Conservation (phyloP, 2,888 invertebrate species). For the Sphaerophoria rueppellii region DNA sequence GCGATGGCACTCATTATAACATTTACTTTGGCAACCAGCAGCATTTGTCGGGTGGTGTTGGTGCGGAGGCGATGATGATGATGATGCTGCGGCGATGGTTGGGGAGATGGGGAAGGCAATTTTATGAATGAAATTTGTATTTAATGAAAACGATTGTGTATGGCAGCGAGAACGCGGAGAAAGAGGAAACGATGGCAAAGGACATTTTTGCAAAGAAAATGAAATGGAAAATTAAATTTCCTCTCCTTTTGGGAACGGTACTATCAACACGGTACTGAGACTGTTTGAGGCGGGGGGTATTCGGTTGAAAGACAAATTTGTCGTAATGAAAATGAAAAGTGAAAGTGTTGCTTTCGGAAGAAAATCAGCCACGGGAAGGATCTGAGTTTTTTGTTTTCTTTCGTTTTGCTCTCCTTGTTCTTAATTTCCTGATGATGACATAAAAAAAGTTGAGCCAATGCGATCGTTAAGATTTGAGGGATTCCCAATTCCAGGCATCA, state of each 20-base stretch:
- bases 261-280: background rate
- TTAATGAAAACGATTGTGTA: conserved; percentile 71
- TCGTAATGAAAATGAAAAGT: conserved; percentile 73
- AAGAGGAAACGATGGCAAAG: background rate
- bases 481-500: conserved; percentile 37
- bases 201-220: conserved; percentile 55
- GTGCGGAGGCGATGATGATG: background rate
- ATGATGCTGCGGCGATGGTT: background rate
- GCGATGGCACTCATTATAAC: conserved; percentile 65
- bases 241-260: conserved; percentile 31
- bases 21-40: conserved; percentile 47
- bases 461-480: conserved; percentile 67
- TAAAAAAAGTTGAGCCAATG: conserved; percentile 54
- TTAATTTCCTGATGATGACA: conserved; percentile 73
- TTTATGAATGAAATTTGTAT: conserved; percentile 73
- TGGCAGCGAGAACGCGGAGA: background rate
- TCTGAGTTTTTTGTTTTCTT: conserved; percentile 39
- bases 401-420: conserved; percentile 36
- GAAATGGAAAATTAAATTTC: conserved; percentile 73
- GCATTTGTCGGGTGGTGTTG: background rate
- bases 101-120: conserved; percentile 39
- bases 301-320: conserved; percentile 28
- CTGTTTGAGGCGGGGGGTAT: background rate
- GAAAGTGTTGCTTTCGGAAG: conserved; percentile 55
- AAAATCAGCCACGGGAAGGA: background rate